A percentile compares a stretch with the other conserved stretches of the same genome.
Conservation (phyloP, 2,113 vertebrate species). For the Dendrocopos noguchii region DNA sequence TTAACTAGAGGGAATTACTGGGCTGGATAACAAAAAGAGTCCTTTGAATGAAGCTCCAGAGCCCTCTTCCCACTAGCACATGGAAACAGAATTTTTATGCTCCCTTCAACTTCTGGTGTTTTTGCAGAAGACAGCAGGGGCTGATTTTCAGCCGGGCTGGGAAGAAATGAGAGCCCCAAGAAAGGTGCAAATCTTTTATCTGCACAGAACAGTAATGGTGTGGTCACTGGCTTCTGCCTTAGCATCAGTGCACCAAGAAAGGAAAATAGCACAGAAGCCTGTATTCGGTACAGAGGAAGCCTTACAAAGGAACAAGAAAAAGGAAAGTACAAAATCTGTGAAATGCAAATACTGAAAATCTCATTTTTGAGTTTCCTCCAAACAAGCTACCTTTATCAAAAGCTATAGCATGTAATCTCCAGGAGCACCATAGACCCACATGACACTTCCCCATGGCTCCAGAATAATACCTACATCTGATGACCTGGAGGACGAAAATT, state of each 20-base stretch:
- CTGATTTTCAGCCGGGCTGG: background rate
- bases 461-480: background rate
- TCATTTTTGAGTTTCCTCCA: background rate
- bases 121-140: background rate
- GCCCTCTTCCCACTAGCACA: background rate
- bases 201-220: background rate
- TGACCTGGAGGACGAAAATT: background rate
- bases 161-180: background rate
- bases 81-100: no score
- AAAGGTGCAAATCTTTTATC: background rate
- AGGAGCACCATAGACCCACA: fast-evolving
- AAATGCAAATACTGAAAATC: background rate
- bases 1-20: background rate
- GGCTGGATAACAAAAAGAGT: background rate
- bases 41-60: background rate
- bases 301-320: background rate
- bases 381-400: background rate
- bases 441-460: background rate
- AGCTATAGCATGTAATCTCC: background rate
- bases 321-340: background rate
- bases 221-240: background rate
- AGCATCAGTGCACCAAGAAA: background rate
- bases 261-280: background rate
- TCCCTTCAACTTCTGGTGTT: background rate
- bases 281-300: background rate